Conservation (phyloP, 2,797 vertebrate species). For the Diplodus sargus region DNA sequence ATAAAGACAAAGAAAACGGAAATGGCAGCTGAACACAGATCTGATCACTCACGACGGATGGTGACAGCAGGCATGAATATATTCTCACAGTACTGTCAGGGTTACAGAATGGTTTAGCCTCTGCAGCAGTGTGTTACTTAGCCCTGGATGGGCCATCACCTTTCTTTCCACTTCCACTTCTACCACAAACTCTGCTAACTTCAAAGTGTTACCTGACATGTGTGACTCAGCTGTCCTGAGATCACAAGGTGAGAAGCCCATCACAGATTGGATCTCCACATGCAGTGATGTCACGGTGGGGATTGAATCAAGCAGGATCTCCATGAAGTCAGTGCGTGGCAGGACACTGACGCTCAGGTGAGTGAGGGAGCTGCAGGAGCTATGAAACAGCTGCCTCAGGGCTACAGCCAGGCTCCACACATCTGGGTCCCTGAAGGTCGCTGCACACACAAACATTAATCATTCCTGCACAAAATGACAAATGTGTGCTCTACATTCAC, state of each 20-base stretch:
- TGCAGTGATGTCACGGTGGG: slow-evolving; percentile 65
- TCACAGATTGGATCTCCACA: slow-evolving; percentile 66
- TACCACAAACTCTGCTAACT: not conserved
- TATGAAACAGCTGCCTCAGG: slow-evolving; percentile 70
- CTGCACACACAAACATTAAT: slow-evolving; percentile 54
- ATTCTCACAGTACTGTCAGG: too few relatives aligned
- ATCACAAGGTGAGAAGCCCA: not conserved
- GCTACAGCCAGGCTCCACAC: slow-evolving; percentile 63
- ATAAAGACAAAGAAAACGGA: too few relatives aligned
- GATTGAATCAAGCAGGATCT: slow-evolving; percentile 64
- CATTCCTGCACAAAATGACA: not conserved
- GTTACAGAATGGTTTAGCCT: too few relatives aligned
- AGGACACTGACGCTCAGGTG: slow-evolving; percentile 70
- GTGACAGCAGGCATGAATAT: too few relatives aligned
- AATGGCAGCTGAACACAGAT: too few relatives aligned
- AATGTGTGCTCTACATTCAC: not conserved
- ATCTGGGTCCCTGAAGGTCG: slow-evolving; percentile 51
- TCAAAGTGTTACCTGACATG: not conserved
- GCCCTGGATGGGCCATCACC: not conserved
- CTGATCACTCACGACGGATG: too few relatives aligned
- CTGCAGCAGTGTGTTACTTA: not conserved
- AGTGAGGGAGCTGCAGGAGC: slow-evolving; percentile 60
- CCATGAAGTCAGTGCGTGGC: slow-evolving; percentile 44
- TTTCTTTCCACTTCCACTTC: not conserved
- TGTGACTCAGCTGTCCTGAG: not conserved